These are phyloP conservation scores for Ammodytes marinus DNA, from an alignment of 2,113 vertebrate genomes.

Conservation along the genomic window DNA sequence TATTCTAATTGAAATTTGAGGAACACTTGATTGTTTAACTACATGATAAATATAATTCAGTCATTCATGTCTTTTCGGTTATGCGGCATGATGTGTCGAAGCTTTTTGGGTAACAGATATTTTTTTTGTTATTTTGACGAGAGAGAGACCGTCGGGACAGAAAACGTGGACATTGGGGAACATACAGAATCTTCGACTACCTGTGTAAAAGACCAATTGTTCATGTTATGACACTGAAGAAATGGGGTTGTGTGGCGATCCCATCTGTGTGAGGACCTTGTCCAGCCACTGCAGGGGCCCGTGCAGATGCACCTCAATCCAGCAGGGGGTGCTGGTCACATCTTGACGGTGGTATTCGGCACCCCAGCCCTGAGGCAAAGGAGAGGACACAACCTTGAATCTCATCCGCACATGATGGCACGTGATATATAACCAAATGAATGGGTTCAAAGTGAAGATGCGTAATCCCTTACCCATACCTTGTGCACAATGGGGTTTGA, in stretches of 20 bases:
- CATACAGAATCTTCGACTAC: conserved; percentile 66
- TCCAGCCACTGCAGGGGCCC: conserved; percentile 98
- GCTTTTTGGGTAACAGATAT: background rate
- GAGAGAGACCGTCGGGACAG: conserved; percentile 4
- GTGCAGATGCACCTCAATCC: conserved; percentile 98
- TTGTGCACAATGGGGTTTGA: conserved; percentile 27
- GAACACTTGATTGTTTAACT: conserved; percentile 13
- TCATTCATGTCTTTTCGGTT: background rate
- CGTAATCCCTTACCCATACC: conserved; percentile 6
- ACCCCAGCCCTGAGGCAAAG: conserved; percentile 91
- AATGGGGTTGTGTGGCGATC: conserved; percentile 97
- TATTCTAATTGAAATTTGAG: conserved; percentile 20
- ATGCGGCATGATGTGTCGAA: background rate
- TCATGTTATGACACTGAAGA: conserved; percentile 94
- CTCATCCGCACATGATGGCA: conserved; percentile 3
- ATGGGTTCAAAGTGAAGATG: background rate
- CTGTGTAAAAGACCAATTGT: conserved; percentile 46
- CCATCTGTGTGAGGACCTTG: conserved; percentile 99
- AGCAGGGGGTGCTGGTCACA: conserved; percentile 98
- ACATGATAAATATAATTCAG: conserved; percentile 18
- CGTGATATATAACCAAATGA: conserved; percentile 9
- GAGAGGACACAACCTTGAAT: conserved; percentile 57
- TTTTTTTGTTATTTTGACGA: conserved; percentile 7
- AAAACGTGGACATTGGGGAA: conserved; percentile 5
- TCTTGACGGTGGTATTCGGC: conserved; percentile 98